Base-by-base conservation (phyloP, 2,797 vertebrate species). In the Eleutherodactylus coqui region DNA sequence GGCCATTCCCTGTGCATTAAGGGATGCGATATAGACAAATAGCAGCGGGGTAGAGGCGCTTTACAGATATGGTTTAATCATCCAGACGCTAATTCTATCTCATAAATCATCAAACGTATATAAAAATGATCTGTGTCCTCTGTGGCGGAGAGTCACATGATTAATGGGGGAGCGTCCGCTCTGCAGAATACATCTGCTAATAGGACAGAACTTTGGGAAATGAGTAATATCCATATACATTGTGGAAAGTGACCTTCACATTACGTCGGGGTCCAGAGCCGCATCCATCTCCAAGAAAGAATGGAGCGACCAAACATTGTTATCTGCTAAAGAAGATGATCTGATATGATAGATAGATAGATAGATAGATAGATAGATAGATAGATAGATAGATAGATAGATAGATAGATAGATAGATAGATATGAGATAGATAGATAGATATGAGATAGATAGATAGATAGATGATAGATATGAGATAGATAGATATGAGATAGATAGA, bases 201-300 rank as follows among this genome's bases (percentile, higher is more conserved):
- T 62, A 70, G 24, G n/a, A 75, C 67, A 27, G 21, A 34, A 73
- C 38, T 80, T 72, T 6, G 75, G 82, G 43, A 36, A 72, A 79
- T 80, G 49, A 85, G 43, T 49, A 58, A 73, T 79, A 43, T 60
- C 29, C 29, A 58, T 32, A 41, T 77, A 34, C 9, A 49, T 72
- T 53, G 24, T 73, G 29, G 36, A 60, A 58, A 14, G 60, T 83
- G 85, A 87, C 80, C 62, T 87, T 83, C 76, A 27, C 75, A 62
- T 55, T 16, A 79, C 13, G 13, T 32, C 60, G 64, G 60, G 80
- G 84, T 79, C 67, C n/a, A 6, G 7, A 45, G 2, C 55, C 21
- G 38, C 0, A 79, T 38, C 72, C 41, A 47, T 83, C 62, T 55
- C 49, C 6, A 55, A 69, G 36, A 47, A 11, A 27, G 41, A 45